phyloP scores from a whole-genome alignment of 1,140 invertebrate species.

The Leptonema lineaticorne region DNA sequence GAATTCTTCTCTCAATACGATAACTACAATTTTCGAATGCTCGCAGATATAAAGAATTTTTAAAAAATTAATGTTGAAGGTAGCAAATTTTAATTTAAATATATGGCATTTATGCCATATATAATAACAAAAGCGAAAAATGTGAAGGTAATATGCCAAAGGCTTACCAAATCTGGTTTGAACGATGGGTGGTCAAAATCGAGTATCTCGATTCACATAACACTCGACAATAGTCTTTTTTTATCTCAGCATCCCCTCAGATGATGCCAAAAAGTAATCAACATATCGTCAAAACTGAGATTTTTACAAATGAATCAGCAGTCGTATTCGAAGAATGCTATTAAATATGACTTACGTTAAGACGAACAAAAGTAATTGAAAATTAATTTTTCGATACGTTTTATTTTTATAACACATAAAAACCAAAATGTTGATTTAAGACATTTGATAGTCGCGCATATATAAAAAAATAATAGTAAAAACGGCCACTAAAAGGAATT shows the following conservation, averaged over 20 bases:
- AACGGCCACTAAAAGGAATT: background rate
- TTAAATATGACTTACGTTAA: background rate
- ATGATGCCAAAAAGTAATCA: background rate
- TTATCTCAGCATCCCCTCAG: background rate
- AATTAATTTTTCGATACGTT: too few relatives aligned
- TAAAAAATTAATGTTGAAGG: too few relatives aligned
- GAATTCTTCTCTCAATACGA: too few relatives aligned
- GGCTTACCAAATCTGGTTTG: slow-evolving; percentile 22
- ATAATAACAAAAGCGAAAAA: background rate
- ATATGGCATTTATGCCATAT: background rate
- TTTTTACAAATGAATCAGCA: background rate
- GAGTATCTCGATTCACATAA: slow-evolving; percentile 20
- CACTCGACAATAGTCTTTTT: slow-evolving; percentile 16
- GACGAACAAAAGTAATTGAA: too few relatives aligned
- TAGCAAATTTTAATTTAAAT: too few relatives aligned
- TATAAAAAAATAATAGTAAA: background rate
- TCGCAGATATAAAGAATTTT: too few relatives aligned
- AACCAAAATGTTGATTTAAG: too few relatives aligned
- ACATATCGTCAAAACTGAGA: background rate
- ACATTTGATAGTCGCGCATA: too few relatives aligned
- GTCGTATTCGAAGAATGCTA: background rate
- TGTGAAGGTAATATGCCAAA: slow-evolving; percentile 4
- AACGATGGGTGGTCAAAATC: slow-evolving; percentile 19
- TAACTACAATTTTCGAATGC: too few relatives aligned
- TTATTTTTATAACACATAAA: background rate